These are phyloP conservation scores for Poecile atricapillus DNA, from an alignment of 2,113 vertebrate genomes.

Conservation along the genomic window DNA sequence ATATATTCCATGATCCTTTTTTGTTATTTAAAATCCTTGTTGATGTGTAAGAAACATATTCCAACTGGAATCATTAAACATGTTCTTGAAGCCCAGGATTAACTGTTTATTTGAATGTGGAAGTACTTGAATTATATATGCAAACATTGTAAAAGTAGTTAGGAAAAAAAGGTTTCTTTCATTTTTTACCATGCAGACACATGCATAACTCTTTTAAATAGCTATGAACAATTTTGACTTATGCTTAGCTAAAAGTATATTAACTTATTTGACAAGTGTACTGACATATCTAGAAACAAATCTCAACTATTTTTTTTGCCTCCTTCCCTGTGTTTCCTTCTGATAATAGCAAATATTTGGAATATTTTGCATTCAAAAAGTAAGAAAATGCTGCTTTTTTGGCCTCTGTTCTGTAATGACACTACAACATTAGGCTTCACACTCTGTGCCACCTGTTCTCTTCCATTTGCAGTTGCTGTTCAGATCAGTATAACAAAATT, in stretches of 20 bases:
- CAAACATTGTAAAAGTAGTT: neutral
- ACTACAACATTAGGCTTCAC: neutral
- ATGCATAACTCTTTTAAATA: neutral
- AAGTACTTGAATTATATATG: neutral
- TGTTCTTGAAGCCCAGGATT: neutral
- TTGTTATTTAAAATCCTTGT: neutral
- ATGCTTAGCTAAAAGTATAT: neutral
- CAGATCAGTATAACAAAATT: neutral
- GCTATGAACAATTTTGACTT: neutral
- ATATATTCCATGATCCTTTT: neutral
- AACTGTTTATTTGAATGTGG: neutral
- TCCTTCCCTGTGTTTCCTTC: neutral
- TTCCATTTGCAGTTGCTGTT: neutral
- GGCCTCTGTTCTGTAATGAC: neutral
- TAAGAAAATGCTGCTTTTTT: neutral
- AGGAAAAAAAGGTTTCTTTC: neutral
- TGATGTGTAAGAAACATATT: neutral
- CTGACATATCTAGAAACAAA: neutral
- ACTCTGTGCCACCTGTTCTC: neutral
- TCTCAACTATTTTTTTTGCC: neutral
- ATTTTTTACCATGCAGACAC: neutral
- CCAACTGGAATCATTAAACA: neutral
- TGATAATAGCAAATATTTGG: neutral
- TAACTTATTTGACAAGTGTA: neutral
- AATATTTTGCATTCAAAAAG: neutral